Evolutionary conservation across 2,888 invertebrate species (phyloP).

Genomic region (Actias luna): DNA sequence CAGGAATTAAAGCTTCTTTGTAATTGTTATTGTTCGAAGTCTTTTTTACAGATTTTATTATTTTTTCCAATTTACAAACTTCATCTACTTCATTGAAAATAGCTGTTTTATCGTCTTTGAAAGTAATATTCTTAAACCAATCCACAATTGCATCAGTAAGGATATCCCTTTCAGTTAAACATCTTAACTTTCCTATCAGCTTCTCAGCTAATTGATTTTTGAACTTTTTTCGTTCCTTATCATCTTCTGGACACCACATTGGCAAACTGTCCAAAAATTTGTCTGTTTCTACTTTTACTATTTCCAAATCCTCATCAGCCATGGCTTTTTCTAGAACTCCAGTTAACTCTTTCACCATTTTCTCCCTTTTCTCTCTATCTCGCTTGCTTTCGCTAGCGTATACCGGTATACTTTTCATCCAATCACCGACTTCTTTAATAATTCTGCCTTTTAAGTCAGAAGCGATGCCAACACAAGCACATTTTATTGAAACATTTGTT

Average conservation of each 20-base stretch:
- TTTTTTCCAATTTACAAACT: conserved; percentile 26
- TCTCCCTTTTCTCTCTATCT: conserved; percentile 32
- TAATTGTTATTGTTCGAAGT: conserved; percentile 26
- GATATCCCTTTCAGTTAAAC: conserved; percentile 26
- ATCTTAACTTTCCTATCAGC: conserved; percentile 31
- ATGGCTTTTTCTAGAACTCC: conserved; percentile 30
- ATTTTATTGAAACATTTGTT: neutral
- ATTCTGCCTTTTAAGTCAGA: conserved; percentile 3
- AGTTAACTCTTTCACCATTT: conserved; percentile 30
- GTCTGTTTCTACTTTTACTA: conserved; percentile 31
- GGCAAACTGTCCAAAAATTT: conserved; percentile 38
- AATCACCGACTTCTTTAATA: conserved; percentile 32
- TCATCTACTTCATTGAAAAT: conserved; percentile 24
- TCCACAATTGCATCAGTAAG: conserved; percentile 27
- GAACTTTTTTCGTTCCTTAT: conserved; percentile 33
- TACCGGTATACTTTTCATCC: conserved; percentile 46
- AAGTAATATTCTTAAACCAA: conserved; percentile 30
- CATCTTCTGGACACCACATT: conserved; percentile 44
- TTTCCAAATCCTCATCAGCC: conserved; percentile 30
- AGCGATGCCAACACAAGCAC: neutral
- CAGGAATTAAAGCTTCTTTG: conserved; percentile 29
- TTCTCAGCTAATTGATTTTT: conserved; percentile 36
- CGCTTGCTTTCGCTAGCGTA: conserved; percentile 31
- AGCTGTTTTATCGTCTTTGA: conserved; percentile 24
- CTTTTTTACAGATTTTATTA: conserved; percentile 27